Evolutionary conservation across 2,888 invertebrate genomes (phyloP).

Genomic region (Rhyacophila evoluta): DNA sequence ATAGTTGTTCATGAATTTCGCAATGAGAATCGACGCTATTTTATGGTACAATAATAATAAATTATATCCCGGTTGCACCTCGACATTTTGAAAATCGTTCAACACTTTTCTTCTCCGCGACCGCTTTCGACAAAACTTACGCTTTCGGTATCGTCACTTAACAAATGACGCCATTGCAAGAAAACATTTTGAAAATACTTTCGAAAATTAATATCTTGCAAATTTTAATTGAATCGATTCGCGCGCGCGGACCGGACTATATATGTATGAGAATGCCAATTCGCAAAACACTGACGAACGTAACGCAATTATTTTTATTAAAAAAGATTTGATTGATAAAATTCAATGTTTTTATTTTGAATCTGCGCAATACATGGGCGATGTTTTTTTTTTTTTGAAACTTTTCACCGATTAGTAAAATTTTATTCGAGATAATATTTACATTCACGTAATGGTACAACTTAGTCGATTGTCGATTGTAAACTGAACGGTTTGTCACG

Average conservation of each 20-base stretch:
- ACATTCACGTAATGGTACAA: neutral
- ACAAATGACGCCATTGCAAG: constrained; percentile 30
- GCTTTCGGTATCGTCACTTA: neutral
- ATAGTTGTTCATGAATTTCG: too few relatives aligned
- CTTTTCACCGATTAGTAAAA: constrained; percentile 31
- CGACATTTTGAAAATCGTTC: constrained; percentile 41
- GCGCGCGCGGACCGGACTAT: neutral
- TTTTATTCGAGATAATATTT: constrained; percentile 33
- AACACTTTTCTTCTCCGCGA: neutral
- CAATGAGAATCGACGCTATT: too few relatives aligned
- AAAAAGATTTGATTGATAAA: constrained; percentile 50
- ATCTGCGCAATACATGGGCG: neutral
- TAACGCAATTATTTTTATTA: too few relatives aligned
- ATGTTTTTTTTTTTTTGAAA: neutral
- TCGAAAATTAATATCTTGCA: too few relatives aligned
- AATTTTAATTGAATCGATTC: neutral
- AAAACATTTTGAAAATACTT: constrained; percentile 10
- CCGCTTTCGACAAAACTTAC: neutral
- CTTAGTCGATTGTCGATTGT: neutral
- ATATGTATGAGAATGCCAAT: neutral
- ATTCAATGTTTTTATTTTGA: constrained; percentile 42
- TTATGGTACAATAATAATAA: constrained; percentile 51
- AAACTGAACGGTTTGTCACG: constrained; percentile 3
- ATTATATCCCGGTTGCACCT: constrained; percentile 41
- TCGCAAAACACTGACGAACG: too few relatives aligned